Evolutionary conservation across 2,797 vertebrate species (phyloP), one percentile per base, ranked within the genome.

Genomic region (Macrochelys suwanniensis): DNA sequence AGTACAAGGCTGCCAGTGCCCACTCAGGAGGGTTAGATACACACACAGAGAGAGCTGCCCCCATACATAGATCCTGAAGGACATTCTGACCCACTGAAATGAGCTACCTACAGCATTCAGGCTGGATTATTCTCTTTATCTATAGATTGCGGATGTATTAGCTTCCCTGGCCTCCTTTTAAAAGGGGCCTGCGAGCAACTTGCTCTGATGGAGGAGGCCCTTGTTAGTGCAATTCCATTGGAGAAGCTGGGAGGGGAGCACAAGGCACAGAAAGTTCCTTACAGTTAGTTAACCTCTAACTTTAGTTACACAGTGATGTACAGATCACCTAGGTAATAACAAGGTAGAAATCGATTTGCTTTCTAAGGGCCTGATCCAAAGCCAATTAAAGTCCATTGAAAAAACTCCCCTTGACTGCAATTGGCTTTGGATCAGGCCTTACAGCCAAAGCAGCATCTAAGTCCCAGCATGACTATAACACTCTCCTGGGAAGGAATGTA

Each of bases 401-500:
- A 71, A 71, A 17, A 42, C 37, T 71, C 95, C 91, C 61, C 85
- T 94, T 95, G 93, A 94, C 94, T 91, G 92, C 89, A 94, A 79
- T 91, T 96, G 96, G 96, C 96, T 95, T 87, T 93, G 93, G 89
- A 88, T 89, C 96, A 96, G 96, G 96, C 96, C 92, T 82, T 1
- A 3, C 0, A 94, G 96, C 95, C 96, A 97, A 95, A 95, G 82
- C 68, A 71, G 68, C 19, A 1, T 6, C 94, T 57, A 37, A 87
- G 95, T 97, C 84, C 90, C 87, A 84, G 68, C 89, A 91, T 92
- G 95, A 61, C 92, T 16, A 68, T 80, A 90, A 95, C 95, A 96
- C 95, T 92, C 91, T 95, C 89, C 87, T 77, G 25, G 26, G 45
- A 77, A 77, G 74, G 26, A 77, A 49, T 5, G 45, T 49, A 17